Conservation (phyloP, 2,797 vertebrate genomes). For the Poeciliopsis gracilis region DNA sequence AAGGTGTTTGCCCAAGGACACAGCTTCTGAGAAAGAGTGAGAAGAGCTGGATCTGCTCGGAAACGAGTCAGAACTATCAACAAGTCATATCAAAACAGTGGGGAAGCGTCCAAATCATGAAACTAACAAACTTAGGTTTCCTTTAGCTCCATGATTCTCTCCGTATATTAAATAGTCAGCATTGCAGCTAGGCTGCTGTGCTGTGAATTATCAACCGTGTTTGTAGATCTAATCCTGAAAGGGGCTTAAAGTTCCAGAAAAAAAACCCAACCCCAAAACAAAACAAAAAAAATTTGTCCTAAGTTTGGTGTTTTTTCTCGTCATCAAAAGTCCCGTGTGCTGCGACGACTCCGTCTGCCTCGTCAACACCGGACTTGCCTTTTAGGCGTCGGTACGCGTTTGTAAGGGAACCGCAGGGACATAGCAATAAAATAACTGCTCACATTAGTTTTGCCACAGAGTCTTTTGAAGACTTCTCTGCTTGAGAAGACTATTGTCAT, state of each 20-base stretch:
- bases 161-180: background rate
- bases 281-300: background rate
- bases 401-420: background rate
- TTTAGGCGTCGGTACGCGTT: background rate
- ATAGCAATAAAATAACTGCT: background rate
- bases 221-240: background rate
- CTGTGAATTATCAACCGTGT: background rate
- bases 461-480: background rate
- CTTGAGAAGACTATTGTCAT: constrained; percentile 3
- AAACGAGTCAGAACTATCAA: background rate
- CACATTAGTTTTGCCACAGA: background rate
- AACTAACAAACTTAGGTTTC: background rate
- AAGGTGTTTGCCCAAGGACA: too few species aligned
- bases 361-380: background rate
- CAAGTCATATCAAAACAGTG: background rate
- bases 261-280: too few species aligned
- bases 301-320: background rate
- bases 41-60: background rate
- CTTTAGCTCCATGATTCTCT: background rate
- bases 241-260: background rate
- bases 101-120: background rate
- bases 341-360: too few species aligned
- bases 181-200: background rate
- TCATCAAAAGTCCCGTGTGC: background rate
- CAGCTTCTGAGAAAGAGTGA: too few species aligned